Base-by-base conservation (phyloP, 2,888 invertebrate genomes). In the Nomada fucata region DNA sequence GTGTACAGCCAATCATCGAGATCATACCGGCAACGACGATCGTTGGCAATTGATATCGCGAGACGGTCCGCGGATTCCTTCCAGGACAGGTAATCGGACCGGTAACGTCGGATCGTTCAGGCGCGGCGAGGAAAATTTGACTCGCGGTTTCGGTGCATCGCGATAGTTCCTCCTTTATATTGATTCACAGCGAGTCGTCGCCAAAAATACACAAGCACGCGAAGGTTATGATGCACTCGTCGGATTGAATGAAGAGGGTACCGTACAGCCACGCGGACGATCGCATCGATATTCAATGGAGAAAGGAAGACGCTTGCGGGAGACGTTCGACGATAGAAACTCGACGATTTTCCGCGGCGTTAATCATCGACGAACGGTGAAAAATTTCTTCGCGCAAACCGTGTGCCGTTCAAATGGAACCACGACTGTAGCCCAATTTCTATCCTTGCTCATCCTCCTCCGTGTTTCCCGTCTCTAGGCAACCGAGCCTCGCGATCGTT, bases 391-490 rank as follows among this genome's bases (percentile, higher is more conserved):
- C 26, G 47, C 57, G 78, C 20, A 73, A 59, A 42, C 73, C 79
- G 86, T 76, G 76, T 76, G 44, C 74, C 65, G 70, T 13, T n/a
- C 76, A 83, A 76, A 79, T 64, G 76, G 64, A 78, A 70, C 76
- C 71, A 82, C 47, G 67, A 86, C 86, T 80, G 79, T 76, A 78
- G 76, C 76, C 68, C 76, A 74, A 75, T 71, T 75, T 79, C 87
- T 71, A 73, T 79, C 73, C 82, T 76, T 64, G 76, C 60, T 69
- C 53, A 13, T 72, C 79, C 79, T 79, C 77, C 82, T 76, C 79
- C 84, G 84, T 61, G 80, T 87, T 87, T 79, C 79, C 68, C 87
- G 87, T 87, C 70, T 85, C 87, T 77, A 79, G 76, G 87, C 87
- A 87, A 87, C 87, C 78, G 75, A 60, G 64, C 75, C 36, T 44